phyloP scores from a whole-genome alignment of 2,888 invertebrate species.

The Melolontha melolontha region DNA sequence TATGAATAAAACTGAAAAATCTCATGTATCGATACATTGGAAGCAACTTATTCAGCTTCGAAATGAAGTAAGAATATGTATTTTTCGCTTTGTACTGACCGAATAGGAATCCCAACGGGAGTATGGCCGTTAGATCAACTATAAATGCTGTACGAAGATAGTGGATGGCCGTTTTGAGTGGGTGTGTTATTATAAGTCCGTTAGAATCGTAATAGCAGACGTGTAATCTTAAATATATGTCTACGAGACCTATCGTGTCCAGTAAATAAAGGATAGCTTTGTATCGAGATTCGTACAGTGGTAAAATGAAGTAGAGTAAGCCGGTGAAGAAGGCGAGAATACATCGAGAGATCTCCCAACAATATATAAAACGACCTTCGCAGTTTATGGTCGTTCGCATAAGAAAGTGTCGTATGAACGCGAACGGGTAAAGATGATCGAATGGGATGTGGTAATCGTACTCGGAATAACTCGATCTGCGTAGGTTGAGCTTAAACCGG shows the following conservation, averaged over 20 bases:
- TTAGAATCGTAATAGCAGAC: conserved; percentile 67
- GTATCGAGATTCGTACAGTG: conserved; percentile 13
- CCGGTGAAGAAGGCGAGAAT: conserved; percentile 43
- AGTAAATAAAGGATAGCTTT: conserved; percentile 51
- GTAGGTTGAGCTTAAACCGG: conserved; percentile 25
- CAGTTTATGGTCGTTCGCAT: conserved; percentile 47
- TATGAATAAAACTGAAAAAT: conserved; percentile 41
- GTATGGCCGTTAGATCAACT: conserved; percentile 64
- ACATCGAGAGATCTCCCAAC: conserved; percentile 46
- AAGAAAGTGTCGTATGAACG: conserved; percentile 45
- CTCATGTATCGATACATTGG: conserved; percentile 47
- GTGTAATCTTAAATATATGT: conserved; percentile 66
- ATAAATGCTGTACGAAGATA: conserved; percentile 65
- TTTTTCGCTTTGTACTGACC: conserved; percentile 3
- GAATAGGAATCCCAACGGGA: conserved; percentile 62
- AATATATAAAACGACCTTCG: conserved; percentile 44
- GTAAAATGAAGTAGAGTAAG: conserved; percentile 35
- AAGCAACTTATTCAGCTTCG: conserved; percentile 46
- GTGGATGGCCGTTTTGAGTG: conserved; percentile 63
- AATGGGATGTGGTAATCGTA: conserved; percentile 50
- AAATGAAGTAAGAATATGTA: conserved; percentile 34
- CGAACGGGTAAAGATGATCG: conserved; percentile 44
- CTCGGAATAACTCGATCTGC: conserved; percentile 42
- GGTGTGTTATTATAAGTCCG: conserved; percentile 67
- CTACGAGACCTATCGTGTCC: conserved; percentile 58